Base-by-base conservation (phyloP, 2,888 invertebrate genomes). In the Gryllus longicercus region DNA sequence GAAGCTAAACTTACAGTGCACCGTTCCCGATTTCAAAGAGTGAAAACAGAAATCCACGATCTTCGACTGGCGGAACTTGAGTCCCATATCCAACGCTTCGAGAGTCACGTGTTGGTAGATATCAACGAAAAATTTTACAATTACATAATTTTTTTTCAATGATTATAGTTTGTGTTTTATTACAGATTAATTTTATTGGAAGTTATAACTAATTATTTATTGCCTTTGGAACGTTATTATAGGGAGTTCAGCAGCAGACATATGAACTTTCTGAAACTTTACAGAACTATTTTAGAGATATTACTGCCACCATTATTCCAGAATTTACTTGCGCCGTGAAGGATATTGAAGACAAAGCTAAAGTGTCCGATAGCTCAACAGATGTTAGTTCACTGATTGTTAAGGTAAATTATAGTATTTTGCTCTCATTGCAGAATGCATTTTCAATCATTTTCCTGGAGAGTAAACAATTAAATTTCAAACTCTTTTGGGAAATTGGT, bases 51-150 rank as follows among this genome's bases (percentile, higher is more conserved):
- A 76, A 50, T 81, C 4, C 75, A 81, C 23, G 78, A 80, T 50
- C 76, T 80, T 11, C 76, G 81, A 51, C 25, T 81, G 74, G 63
- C 75, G 2, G 81, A 81, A 74, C 18, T 81, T 10, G 50, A 63
- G 21, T 21, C 74, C 11, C 81, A 81, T 49, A 18, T 12, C 1
- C 79, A 63, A 63, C 63, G 63, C 12, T n/a, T 63, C 63, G 16
- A 63, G 63, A 63, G 63, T 74, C 76, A 76, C 18, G 49, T 79
- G 18, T n/a, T 23, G 49, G 75, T 49, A 38, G n/a, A n/a, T n/a
- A 79, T 50, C 38, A 38, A 12, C n/a, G 0, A 14, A 16, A 76
- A n/a, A 38, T 38, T 38, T 5, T 5, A 38, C 4, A 8, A 8
- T 5, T 5, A 38, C 4, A 8, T 0, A 38, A 8, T 4, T 38